These are phyloP conservation scores for Druon quercuslanigerum DNA, from an alignment of 1,140 invertebrate genomes.

Conservation along the genomic window DNA sequence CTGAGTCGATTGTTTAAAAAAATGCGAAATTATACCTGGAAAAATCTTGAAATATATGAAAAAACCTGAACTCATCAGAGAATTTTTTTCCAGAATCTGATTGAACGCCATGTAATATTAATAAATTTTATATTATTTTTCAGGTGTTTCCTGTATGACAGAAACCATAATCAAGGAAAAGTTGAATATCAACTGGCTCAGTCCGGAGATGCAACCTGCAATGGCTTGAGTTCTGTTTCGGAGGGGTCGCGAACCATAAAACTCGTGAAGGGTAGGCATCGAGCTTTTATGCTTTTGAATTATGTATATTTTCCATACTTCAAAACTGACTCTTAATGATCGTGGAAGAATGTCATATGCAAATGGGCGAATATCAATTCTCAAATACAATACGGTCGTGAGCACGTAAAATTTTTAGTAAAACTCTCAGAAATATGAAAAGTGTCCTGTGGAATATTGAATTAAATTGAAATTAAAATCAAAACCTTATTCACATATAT, in stretches of 20 bases:
- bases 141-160: conserved; percentile 80
- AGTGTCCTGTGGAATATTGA: conserved; percentile 10
- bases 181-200: conserved; percentile 76
- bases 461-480: no score
- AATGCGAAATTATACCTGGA: no score
- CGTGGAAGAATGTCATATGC: conserved; percentile 28
- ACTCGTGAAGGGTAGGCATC: conserved; percentile 76
- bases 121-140: conserved; percentile 55
- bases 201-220: conserved; percentile 80
- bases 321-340: conserved; percentile 31
- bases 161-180: conserved; percentile 61
- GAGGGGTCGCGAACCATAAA: conserved; percentile 79
- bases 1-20: no score
- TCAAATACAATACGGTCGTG: not conserved
- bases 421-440: conserved; percentile 12
- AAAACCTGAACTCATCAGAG: no score
- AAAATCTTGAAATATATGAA: no score
- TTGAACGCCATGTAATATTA: not conserved
- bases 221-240: conserved; percentile 76
- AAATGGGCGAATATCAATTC: conserved; percentile 23
- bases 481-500: not conserved
- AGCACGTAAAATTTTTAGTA: conserved; percentile 19
- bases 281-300: conserved; percentile 34
- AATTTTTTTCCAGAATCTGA: no score
- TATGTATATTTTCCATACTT: conserved; percentile 30